Base-by-base conservation (phyloP, 2,113 vertebrate species). In the Dicerorhinus sumatrensis region DNA sequence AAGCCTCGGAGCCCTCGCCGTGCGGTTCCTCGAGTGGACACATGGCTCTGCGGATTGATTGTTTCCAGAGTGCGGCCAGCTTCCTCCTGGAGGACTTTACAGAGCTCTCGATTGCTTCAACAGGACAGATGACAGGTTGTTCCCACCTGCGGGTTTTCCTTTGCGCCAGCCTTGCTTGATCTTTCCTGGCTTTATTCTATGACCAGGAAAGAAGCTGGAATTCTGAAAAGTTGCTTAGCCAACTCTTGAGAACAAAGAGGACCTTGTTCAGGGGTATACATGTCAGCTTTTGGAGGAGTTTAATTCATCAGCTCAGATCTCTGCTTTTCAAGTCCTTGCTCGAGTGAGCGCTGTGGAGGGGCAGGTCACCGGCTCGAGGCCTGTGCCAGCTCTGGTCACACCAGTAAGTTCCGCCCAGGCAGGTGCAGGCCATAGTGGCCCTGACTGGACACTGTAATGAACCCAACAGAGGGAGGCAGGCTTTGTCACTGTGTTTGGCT, bases 211-310 rank as follows among this genome's bases (percentile, higher is more conserved):
- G 54, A 83, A 48, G 80, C 56, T 94, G 79, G 94, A 75, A 96
- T 98, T 91, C 96, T 94, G 80, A 91, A 96, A 91, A 96, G 73
- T 91, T 84, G 90, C 80, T 91, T 80, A 85, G 51, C 95, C 91
- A 96, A 94, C 95, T 48, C 84, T 60, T 65, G 65, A 73, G 73
- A 94, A 98, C 97, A 98, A 97, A 92, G 72, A 42, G 20, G 81
- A 89, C 90, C 83, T 98, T 98, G 98, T 98, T 84, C 36, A 6
- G 67, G 86, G 90, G 87, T 89, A 29, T 42, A 94, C 73, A 72
- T 97, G 79, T 56, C 76, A 69, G 97, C 91, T 97, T 95, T 95
- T 39, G 86, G 96, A 95, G 73, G 97, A 94, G 93, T 96, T 91
- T 94, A 62, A 95, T 94, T 89, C 87, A 29, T 94, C 94, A 25